phyloP scores from a whole-genome alignment of 92 coral and sea anemone species.

The Actinostola sp. region DNA sequence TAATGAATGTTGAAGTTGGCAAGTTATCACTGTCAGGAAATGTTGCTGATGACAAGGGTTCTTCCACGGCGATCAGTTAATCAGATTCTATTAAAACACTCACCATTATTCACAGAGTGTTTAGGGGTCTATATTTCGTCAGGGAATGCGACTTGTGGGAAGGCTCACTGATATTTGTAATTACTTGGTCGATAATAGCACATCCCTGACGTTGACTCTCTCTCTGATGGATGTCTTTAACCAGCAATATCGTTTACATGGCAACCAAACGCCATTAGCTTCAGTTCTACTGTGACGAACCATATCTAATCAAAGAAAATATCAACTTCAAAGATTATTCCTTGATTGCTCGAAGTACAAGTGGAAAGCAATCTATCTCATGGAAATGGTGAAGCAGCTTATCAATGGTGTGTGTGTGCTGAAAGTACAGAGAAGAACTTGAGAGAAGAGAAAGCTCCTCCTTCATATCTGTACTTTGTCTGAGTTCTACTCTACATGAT shows the following conservation, averaged over 20 bases:
- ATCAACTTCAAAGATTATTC: conserved; percentile 21
- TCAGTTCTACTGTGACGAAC: conserved; percentile 14
- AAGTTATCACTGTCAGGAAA: neutral
- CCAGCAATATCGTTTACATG: conserved; percentile 63
- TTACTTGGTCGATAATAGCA: conserved; percentile 16
- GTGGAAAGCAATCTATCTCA: conserved; percentile 56
- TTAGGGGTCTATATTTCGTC: neutral
- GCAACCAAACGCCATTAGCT: conserved; percentile 58
- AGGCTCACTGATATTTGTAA: conserved; percentile 27
- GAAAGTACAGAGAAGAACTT: neutral
- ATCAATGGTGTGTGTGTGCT: conserved; percentile 1
- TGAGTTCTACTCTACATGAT: neutral
- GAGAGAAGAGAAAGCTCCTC: neutral
- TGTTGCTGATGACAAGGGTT: neutral
- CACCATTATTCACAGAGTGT: conserved; percentile 42
- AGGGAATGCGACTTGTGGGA: neutral
- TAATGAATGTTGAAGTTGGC: conserved; percentile 6
- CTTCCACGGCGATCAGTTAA: too few relatives aligned
- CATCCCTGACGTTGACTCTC: conserved; percentile 33
- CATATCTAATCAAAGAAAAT: conserved; percentile 12
- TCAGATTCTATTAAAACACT: too few relatives aligned
- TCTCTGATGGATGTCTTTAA: conserved; percentile 31
- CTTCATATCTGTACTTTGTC: neutral
- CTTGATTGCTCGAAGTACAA: neutral
- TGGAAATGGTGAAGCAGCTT: conserved; percentile 37